These are phyloP conservation scores for Sigmodon hispidus DNA, from an alignment of 2,113 vertebrate species.

Conservation along the genomic window DNA sequence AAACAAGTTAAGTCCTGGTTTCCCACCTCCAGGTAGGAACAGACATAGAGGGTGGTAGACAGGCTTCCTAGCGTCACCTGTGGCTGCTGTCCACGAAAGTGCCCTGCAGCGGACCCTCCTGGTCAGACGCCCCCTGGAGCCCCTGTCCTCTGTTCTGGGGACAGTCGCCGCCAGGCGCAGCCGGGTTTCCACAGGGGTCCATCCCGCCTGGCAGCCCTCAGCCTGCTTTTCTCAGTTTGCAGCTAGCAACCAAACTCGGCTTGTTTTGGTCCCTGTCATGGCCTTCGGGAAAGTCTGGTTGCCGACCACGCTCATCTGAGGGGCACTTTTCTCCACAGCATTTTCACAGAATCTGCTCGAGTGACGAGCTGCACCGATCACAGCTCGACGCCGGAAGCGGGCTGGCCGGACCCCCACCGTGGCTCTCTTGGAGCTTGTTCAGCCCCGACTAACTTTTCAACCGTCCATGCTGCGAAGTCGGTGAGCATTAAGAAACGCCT, in stretches of 20 bases:
- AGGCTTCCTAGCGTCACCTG: conserved; percentile 84
- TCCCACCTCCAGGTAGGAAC: too few species aligned
- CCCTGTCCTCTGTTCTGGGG: not conserved
- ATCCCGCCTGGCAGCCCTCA: not conserved
- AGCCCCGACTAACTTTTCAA: not conserved
- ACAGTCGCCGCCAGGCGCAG: conserved; percentile 51
- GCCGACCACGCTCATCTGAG: not conserved
- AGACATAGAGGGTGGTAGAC: not conserved
- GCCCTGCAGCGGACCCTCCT: conserved; percentile 71
- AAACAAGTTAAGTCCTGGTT: not conserved
- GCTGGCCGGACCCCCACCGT: not conserved
- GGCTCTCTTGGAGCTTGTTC: not conserved
- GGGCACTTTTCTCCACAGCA: not conserved
- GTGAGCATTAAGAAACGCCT: not conserved
- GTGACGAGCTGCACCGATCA: not conserved
- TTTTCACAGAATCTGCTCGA: not conserved
- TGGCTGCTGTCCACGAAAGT: conserved; percentile 74
- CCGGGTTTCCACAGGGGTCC: conserved; percentile 74
- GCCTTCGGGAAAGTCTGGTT: not conserved
- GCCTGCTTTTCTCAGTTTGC: conserved; percentile 19
- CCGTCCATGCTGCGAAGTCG: not conserved
- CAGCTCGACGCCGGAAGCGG: not conserved
- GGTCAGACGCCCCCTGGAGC: not conserved
- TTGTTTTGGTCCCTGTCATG: not conserved
- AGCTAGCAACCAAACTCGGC: not conserved